Base-by-base conservation (phyloP, 1,140 invertebrate species). In the Trigoniulus corallinus region DNA sequence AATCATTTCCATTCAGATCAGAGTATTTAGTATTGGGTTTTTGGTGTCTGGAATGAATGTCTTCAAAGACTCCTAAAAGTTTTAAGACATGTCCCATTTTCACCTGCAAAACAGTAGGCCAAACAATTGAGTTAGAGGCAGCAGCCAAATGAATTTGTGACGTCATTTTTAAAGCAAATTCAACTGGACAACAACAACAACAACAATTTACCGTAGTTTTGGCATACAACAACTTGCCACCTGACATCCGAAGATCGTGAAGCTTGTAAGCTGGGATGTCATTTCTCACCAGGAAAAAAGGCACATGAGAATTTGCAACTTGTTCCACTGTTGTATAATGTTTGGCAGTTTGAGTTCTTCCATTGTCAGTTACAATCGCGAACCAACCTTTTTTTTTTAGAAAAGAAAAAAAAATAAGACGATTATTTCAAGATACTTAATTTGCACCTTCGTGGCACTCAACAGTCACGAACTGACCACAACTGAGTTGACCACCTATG, bases 381-480 rank as follows among this genome's bases (percentile, higher is more conserved):
- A 68, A 62, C 66, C 66, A 68, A 42, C 66, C 66, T 68, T 48
- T 34, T 7, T n/a, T n/a, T n/a, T n/a, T n/a, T n/a, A n/a, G n/a
- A n/a, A n/a, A n/a, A n/a, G n/a, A n/a, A n/a, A n/a, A n/a, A n/a
- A n/a, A n/a, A n/a, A n/a, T n/a, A n/a, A n/a, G n/a, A n/a, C n/a
- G n/a, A n/a, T n/a, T n/a, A n/a, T n/a, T n/a, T n/a, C n/a, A n/a
- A n/a, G n/a, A n/a, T n/a, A n/a, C n/a, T n/a, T n/a, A n/a, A n/a
- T n/a, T n/a, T n/a, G n/a, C n/a, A n/a, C n/a, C n/a, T n/a, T n/a
- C n/a, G n/a, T n/a, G n/a, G n/a, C n/a, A n/a, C n/a, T n/a, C n/a
- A n/a, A n/a, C n/a, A n/a, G n/a, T n/a, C n/a, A n/a, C n/a, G n/a
- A n/a, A n/a, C n/a, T n/a, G n/a, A n/a, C n/a, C n/a, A n/a, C n/a